Percentiles rank a stretch among this genome's conserved stretches.
These are phyloP conservation scores for Rousettus madagascariensis DNA, from an alignment of 2,797 vertebrate genomes.

Conservation along the genomic window DNA sequence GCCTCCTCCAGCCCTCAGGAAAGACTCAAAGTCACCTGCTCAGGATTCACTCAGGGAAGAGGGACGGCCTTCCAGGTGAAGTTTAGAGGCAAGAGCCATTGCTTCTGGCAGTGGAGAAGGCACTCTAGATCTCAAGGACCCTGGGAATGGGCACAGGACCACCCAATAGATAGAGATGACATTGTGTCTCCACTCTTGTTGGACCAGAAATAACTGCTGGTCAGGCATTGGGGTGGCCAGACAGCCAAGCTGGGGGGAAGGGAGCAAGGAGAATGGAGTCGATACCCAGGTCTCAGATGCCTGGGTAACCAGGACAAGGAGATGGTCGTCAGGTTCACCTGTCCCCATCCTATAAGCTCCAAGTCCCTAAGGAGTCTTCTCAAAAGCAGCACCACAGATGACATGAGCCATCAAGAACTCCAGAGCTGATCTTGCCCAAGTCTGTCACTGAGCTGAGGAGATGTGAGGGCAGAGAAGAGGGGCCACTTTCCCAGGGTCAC, in stretches of 20 bases:
- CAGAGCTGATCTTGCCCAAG: not conserved
- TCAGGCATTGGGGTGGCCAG: not conserved
- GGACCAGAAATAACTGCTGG: not conserved
- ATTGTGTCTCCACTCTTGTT: not conserved
- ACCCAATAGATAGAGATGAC: not conserved
- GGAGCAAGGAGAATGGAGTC: not conserved
- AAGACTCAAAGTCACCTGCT: not conserved
- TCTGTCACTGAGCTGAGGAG: not conserved
- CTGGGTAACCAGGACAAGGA: not conserved
- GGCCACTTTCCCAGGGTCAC: not conserved
- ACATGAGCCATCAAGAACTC: not conserved
- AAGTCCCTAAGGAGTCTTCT: not conserved
- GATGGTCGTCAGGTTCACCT: not conserved
- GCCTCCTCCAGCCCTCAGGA: not conserved
- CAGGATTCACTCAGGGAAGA: not conserved
- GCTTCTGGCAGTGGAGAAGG: not conserved
- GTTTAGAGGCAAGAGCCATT: not conserved
- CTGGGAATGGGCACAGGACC: not conserved
- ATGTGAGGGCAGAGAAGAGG: not conserved
- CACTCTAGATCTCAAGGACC: not conserved
- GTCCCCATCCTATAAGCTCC: not conserved
- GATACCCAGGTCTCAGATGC: not conserved
- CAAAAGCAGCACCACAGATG: not conserved
- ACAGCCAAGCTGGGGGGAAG: not conserved
- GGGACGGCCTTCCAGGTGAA: not conserved